phyloP scores from a whole-genome alignment of 2,113 vertebrate species.

The Trogon melanurus region DNA sequence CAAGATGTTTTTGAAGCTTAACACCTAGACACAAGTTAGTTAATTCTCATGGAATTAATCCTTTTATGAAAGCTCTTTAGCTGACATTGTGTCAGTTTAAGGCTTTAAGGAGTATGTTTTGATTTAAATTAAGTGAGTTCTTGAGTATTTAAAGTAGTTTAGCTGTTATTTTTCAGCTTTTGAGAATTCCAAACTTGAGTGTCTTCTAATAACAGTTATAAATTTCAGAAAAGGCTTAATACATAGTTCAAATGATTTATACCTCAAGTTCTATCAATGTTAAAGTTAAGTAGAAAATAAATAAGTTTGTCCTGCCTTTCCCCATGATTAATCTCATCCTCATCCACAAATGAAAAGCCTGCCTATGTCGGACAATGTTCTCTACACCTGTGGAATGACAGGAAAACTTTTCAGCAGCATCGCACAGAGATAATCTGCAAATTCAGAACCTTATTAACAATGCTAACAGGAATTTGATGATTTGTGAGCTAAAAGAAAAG shows the following conservation, averaged over 20 bases:
- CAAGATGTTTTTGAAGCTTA: constrained; percentile 18
- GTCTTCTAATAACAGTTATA: neutral
- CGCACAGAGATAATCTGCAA: neutral
- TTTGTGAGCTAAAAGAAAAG: neutral
- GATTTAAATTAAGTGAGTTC: constrained; percentile 18
- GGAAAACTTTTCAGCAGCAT: neutral
- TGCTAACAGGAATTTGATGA: neutral
- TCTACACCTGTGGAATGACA: neutral
- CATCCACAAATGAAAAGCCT: neutral
- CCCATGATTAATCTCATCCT: neutral
- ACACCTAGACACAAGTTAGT: neutral
- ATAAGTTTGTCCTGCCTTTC: neutral
- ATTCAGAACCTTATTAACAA: neutral
- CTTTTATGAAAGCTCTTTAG: constrained; percentile 17
- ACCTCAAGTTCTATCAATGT: neutral
- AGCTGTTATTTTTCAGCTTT: constrained; percentile 16
- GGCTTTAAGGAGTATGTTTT: neutral
- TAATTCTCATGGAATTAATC: constrained; percentile 23
- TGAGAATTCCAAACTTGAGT: neutral
- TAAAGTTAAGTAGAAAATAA: neutral
- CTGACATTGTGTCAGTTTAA: constrained; percentile 12
- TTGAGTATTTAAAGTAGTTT: neutral
- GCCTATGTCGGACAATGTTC: neutral
- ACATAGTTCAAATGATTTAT: neutral
- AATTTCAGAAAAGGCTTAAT: neutral